Base-by-base conservation (phyloP, 2,113 vertebrate genomes). In the Grus americana region DNA sequence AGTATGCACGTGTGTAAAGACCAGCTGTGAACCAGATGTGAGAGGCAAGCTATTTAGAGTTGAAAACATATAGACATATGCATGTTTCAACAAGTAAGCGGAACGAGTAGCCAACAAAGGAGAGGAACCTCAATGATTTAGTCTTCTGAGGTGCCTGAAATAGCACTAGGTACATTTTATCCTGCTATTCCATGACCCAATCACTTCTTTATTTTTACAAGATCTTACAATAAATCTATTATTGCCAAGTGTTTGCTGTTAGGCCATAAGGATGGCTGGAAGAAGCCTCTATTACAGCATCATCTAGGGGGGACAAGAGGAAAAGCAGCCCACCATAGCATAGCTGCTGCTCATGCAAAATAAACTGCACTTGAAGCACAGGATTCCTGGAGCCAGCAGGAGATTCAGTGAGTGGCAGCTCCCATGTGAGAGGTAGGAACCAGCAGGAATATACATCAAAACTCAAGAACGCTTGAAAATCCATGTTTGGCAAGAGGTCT, bases 281-380 rank as follows among this genome's bases (percentile, higher is more conserved):
- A 94, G 89, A 94, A 93, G 80, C 73, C 62, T 95, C 95, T 96
- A 95, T 97, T 93, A 96, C 89, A 96, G 96, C 94, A 97, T 93
- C 92, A 95, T 91, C 92, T 95, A 94, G 95, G 89, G 89, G 94
- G 89, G 15, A 95, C 7, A 1, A n/a, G 32, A 91, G 95, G 96
- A 95, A 97, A 92, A 92, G 93, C 95, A 97, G 71, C 86, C 85
- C 92, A 95, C 71, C 87, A 82, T 8, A 91, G 68, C 12, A 49
- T 1, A 63, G 66, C 62, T 81, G 40, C 40, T 84, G 62, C 32
- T 79, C 10, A 7, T n/a, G 49, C 61, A 82, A 73, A 91, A 79
- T 55, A 58, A 93, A 55, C 76, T 50, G 44, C 61, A 44, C 29
- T 65, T 59, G 54, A 92, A 82, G 62, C 11, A 8, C 24, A 27